Evolutionary conservation across 1,140 invertebrate genomes (phyloP).

Genomic region (Doryteuthis pealeii): DNA sequence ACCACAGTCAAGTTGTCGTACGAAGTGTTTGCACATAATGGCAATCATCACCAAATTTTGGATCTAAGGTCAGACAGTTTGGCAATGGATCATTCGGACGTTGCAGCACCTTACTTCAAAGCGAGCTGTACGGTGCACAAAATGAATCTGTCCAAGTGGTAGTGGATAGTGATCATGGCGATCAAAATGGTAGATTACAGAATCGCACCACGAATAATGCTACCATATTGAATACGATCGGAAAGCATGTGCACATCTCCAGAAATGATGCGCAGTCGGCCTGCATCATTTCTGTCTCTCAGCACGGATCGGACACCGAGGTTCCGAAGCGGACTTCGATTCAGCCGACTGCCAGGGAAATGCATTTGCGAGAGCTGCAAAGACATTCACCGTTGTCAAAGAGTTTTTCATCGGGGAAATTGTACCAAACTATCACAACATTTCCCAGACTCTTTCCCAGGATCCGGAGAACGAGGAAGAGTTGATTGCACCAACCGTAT

Average conservation of each 20-base stretch:
- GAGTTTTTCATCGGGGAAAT: neutral
- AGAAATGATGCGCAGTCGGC: neutral
- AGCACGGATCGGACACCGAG: neutral
- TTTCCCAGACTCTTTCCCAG: neutral
- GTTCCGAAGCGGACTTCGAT: neutral
- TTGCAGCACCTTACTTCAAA: constrained; percentile 1
- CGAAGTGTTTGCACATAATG: too few relatives aligned
- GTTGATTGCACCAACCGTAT: too few relatives aligned
- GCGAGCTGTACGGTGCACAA: neutral
- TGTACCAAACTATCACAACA: neutral
- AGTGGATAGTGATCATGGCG: neutral
- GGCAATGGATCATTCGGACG: neutral
- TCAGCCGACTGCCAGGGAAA: neutral
- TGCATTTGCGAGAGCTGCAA: neutral
- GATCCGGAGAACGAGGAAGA: neutral
- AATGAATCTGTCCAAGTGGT: neutral
- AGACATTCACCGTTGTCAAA: neutral
- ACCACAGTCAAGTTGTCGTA: too few relatives aligned
- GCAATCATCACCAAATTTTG: neutral
- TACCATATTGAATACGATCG: neutral
- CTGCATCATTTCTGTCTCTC: neutral
- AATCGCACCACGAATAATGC: neutral
- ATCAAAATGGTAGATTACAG: neutral
- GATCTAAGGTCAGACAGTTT: neutral
- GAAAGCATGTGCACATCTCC: neutral